phyloP scores from a whole-genome alignment of 2,888 invertebrate species.

The Troides oblongomaculatus region DNA sequence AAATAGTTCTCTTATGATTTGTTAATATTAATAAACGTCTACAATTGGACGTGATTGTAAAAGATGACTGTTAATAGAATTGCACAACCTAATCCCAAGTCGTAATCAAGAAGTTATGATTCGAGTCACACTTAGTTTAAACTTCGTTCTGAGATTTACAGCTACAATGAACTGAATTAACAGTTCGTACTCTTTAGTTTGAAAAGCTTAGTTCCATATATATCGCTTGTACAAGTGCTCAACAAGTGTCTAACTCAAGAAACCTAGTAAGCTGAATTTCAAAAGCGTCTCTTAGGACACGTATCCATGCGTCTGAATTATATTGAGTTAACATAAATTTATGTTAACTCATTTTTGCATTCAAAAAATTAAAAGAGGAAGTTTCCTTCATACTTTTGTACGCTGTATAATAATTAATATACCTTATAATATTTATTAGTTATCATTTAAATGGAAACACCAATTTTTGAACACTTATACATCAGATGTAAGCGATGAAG shows the following conservation, averaged over 20 bases:
- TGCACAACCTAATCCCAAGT: conserved; percentile 48
- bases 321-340: neutral
- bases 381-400: too few relatives aligned
- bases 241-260: conserved; percentile 24
- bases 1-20: neutral
- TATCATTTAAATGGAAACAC: too few relatives aligned
- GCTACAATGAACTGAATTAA: conserved; percentile 54
- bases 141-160: conserved; percentile 49
- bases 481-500: too few relatives aligned
- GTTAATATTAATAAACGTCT: neutral
- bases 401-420: too few relatives aligned
- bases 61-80: conserved; percentile 37
- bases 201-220: conserved; percentile 34
- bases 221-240: conserved; percentile 25
- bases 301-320: neutral
- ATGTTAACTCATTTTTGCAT: neutral
- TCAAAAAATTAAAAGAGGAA: too few relatives aligned
- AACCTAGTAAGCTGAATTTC: conserved; percentile 2
- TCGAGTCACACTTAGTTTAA: conserved; percentile 57
- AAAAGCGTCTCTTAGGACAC: neutral
- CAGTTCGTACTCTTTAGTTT: conserved; percentile 40
- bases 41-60: neutral
- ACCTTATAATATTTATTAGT: too few relatives aligned
- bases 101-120: conserved; percentile 48
- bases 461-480: too few relatives aligned